Conservation (phyloP, 1,140 invertebrate genomes). For the Lepidotrigona ventralis region DNA sequence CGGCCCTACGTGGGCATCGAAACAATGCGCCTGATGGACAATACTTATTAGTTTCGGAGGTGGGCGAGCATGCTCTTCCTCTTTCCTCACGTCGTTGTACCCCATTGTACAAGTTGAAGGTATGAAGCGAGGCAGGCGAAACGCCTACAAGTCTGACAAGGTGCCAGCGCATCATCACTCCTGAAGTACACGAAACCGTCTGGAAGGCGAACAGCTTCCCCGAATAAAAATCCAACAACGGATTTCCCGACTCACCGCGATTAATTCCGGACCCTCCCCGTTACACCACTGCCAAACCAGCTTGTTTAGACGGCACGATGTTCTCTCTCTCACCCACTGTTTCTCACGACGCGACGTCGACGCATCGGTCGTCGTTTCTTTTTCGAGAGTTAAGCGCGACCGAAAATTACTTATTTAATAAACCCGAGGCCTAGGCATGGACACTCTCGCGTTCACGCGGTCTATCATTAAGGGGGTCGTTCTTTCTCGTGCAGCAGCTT, state of each 20-base stretch:
- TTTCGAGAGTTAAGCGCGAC: neutral
- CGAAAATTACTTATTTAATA: conserved; percentile 38
- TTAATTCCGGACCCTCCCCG: conserved; percentile 36
- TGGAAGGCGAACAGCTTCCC: conserved; percentile 34
- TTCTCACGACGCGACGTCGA: neutral
- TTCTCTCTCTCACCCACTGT: too few relatives aligned
- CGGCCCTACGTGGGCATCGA: conserved; percentile 67
- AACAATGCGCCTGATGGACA: conserved; percentile 72
- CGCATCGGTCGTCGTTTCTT: neutral
- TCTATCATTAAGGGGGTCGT: conserved; percentile 8
- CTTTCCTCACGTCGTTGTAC: conserved; percentile 57
- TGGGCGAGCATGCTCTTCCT: conserved; percentile 68
- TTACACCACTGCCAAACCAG: conserved; percentile 9
- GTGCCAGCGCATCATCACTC: conserved; percentile 65
- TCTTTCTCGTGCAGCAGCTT: conserved; percentile 6
- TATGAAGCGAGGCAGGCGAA: conserved; percentile 64
- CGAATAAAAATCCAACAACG: conserved; percentile 49
- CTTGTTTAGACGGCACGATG: neutral
- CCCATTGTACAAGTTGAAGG: conserved; percentile 68
- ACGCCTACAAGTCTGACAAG: conserved; percentile 70
- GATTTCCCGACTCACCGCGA: conserved; percentile 50
- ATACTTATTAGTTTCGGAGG: conserved; percentile 74
- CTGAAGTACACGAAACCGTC: conserved; percentile 60
- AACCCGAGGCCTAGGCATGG: neutral
- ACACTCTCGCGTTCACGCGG: neutral